Conservation (phyloP, 2,888 invertebrate genomes). For the Elysia crispata region DNA sequence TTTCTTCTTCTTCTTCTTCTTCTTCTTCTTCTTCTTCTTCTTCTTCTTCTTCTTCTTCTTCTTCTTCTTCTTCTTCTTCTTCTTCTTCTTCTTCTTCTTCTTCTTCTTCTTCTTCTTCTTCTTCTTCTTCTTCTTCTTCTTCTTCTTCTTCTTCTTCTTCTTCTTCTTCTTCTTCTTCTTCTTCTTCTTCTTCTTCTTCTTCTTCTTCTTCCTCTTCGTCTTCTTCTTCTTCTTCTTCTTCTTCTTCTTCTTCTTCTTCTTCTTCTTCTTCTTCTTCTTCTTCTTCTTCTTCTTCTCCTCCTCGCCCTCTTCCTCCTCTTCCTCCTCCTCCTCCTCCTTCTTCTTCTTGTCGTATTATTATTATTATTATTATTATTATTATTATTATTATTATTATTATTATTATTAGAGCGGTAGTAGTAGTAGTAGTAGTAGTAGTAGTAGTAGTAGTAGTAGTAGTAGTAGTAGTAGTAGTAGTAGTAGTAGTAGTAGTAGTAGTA, state of each 20-base stretch:
- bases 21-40: not conserved
- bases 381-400: not conserved
- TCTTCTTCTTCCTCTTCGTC: too few species aligned
- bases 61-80: not conserved
- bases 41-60: not conserved
- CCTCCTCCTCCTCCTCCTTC: conserved; percentile 3
- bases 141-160: not conserved
- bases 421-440: too few species aligned
- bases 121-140: not conserved
- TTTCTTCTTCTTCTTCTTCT: not conserved
- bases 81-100: not conserved
- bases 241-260: conserved; percentile 26
- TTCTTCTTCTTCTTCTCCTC: not conserved
- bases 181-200: not conserved
- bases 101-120: not conserved
- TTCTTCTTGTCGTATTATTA: not conserved
- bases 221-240: too few species aligned
- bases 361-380: not conserved
- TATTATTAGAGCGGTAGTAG: too few species aligned
- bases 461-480: too few species aligned
- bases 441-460: too few species aligned
- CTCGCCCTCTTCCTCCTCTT: not conserved
- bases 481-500: too few species aligned
- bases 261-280: not conserved
- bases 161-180: not conserved